Base-by-base conservation (phyloP, 2,797 vertebrate species). In the Melanotaenia trifasciata region DNA sequence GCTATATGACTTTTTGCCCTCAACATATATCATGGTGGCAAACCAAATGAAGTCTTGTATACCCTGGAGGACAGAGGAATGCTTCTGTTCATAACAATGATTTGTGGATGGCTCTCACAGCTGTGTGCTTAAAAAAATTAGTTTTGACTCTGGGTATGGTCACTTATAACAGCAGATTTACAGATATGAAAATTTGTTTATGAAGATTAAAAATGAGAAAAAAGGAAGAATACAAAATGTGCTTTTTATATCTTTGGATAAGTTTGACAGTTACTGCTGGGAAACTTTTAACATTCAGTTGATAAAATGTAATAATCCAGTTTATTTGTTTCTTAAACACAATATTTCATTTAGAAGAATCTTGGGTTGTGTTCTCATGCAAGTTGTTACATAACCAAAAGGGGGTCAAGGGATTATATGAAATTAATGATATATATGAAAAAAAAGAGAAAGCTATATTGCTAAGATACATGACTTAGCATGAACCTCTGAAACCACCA, bases 1-100 rank as follows among this genome's bases (percentile, higher is more conserved):
- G 89, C 89, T 94, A 94, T 94, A 94, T 91, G 93, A 94, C 93
- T 95, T 92, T 86, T 94, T 94, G 93, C 87, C 94, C 92, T 90
- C 78, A 33, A 77, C 90, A 93, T 93, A 93, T 85, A 94, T 94
- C 94, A 94, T 59, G 32, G 77, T 87, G 84, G 83, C 83, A 89
- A 93, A 92, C 79, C 85, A 91, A 92, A 88, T 90, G 89, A 93
- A 91, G 90, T 79, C 80, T 84, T 89, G 78, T 93, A 87, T 93
- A 90, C 94, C 91, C 93, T 60, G 68, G 93, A 94, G 94, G 90
- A 92, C 90, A 90, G 84, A 93, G 92, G 93, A 95, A 94, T 94
- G 94, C 94, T 94, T 94, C 91, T 94, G 94, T 94, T 93, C 89
- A 90, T 90, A 90, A 90, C 82, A 79, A 76, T 94, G 94, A 94